These are phyloP conservation scores for Tipula unca DNA, from an alignment of 2,888 invertebrate species.

Conservation along the genomic window DNA sequence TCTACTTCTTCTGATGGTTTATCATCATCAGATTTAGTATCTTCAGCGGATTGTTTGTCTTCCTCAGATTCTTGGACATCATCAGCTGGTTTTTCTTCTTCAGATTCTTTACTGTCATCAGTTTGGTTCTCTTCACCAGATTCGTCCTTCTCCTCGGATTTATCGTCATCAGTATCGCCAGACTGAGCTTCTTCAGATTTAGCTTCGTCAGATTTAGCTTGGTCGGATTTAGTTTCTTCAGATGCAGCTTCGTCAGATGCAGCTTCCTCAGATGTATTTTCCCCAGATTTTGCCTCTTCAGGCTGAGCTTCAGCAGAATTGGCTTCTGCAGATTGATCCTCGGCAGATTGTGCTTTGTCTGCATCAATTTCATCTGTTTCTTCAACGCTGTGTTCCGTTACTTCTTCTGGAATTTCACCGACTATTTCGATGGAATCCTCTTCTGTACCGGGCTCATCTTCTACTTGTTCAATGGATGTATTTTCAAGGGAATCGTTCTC, in stretches of 20 bases:
- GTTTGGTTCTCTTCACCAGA: constrained; percentile 28
- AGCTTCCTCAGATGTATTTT: constrained; percentile 26
- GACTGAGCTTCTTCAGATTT: constrained; percentile 29
- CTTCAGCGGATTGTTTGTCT: constrained; percentile 26
- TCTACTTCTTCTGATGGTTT: constrained; percentile 27
- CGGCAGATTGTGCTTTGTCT: constrained; percentile 31
- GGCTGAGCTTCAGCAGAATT: constrained; percentile 24
- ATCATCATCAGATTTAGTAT: constrained; percentile 29
- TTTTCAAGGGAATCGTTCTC: constrained; percentile 21
- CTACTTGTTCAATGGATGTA: not conserved
- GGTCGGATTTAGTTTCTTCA: constrained; percentile 26
- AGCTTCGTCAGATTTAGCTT: constrained; percentile 33
- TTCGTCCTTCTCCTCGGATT: constrained; percentile 24
- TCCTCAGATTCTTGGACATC: constrained; percentile 27
- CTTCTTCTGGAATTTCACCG: constrained; percentile 29
- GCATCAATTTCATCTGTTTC: constrained; percentile 30
- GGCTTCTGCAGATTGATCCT: constrained; percentile 28
- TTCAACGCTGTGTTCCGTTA: constrained; percentile 30
- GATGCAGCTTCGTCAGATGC: constrained; percentile 25
- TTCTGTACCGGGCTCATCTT: constrained; percentile 24
- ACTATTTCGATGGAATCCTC: constrained; percentile 37
- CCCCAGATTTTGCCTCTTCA: constrained; percentile 24
- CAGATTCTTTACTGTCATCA: constrained; percentile 28
- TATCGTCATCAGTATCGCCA: constrained; percentile 23
- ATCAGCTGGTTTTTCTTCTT: constrained; percentile 25